Conservation (phyloP, 2,888 invertebrate genomes). For the Ypsolopha sequella region DNA sequence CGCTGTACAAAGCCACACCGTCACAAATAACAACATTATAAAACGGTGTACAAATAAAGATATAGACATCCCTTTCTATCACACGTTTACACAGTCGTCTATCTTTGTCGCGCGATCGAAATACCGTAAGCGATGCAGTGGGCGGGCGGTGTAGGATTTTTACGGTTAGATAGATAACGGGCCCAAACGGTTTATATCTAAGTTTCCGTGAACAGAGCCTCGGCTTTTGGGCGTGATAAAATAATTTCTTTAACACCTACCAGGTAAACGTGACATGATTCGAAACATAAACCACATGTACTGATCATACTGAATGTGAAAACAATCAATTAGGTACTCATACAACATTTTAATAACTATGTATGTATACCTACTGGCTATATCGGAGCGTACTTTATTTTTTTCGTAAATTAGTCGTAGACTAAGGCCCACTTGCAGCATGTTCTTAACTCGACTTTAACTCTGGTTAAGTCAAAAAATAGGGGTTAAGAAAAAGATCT, state of each 20-base stretch:
- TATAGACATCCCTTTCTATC: conserved; percentile 31
- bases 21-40: conserved; percentile 1
- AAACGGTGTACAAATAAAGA: conserved; percentile 26
- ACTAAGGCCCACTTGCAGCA: too few species aligned
- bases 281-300: too few species aligned
- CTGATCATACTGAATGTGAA: too few species aligned
- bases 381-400: too few species aligned
- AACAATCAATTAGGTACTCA: too few species aligned
- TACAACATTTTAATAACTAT: too few species aligned
- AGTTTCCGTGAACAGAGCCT: conserved; percentile 40
- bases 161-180: conserved; percentile 58
- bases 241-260: conserved; percentile 1
- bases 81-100: conserved; percentile 16
- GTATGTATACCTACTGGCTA: too few species aligned
- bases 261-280: too few species aligned
- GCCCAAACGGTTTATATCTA: conserved; percentile 36
- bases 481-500: too few species aligned
- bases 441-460: too few species aligned
- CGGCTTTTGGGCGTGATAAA: conserved; percentile 34
- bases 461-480: too few species aligned
- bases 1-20: neutral
- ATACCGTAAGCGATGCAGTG: conserved; percentile 52
- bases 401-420: too few species aligned
- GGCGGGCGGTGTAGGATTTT: conserved; percentile 58
- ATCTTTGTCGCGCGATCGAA: conserved; percentile 52